Conservation (phyloP, 2,888 invertebrate genomes). For the Acleris holmiana region DNA sequence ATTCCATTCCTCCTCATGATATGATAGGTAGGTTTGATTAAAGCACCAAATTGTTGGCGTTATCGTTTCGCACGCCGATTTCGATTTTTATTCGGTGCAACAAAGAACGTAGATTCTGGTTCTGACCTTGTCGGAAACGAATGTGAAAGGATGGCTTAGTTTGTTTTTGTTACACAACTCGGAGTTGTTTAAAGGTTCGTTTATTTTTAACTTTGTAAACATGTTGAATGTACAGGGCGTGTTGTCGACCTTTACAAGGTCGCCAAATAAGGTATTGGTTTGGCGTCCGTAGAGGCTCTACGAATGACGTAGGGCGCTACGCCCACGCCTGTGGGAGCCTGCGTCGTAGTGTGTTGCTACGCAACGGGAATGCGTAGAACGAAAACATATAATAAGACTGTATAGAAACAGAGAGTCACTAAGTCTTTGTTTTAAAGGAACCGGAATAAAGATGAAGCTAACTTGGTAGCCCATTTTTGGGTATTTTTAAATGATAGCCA, state of each 20-base stretch:
- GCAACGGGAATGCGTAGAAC: slow-evolving; percentile 31
- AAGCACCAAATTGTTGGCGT: slow-evolving; percentile 27
- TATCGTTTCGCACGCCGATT: slow-evolving; percentile 36
- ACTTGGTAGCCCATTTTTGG: too few species aligned
- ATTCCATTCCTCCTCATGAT: slow-evolving; percentile 59
- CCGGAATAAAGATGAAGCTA: too few species aligned
- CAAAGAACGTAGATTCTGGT: slow-evolving; percentile 25
- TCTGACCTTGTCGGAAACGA: slow-evolving; percentile 29
- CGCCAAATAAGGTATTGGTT: slow-evolving; percentile 12
- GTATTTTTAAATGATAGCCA: too few species aligned
- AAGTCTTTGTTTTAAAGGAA: too few species aligned
- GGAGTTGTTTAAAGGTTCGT: slow-evolving; percentile 12
- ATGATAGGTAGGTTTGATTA: slow-evolving; percentile 49
- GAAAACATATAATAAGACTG: not conserved
- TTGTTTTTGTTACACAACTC: slow-evolving; percentile 36
- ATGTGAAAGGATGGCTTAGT: slow-evolving; percentile 37
- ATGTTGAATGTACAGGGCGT: not conserved
- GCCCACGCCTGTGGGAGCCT: slow-evolving; percentile 34
- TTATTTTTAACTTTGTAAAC: slow-evolving; percentile 15
- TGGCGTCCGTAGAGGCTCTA: slow-evolving; percentile 22
- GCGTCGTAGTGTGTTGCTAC: slow-evolving; percentile 35
- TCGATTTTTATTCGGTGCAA: slow-evolving; percentile 37
- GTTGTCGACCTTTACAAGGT: slow-evolving; percentile 27
- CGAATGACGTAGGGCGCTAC: slow-evolving; percentile 29
- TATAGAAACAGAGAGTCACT: not conserved